phyloP scores from a whole-genome alignment of 2,797 vertebrate species.

The Odontamblyopus lacepedii region DNA sequence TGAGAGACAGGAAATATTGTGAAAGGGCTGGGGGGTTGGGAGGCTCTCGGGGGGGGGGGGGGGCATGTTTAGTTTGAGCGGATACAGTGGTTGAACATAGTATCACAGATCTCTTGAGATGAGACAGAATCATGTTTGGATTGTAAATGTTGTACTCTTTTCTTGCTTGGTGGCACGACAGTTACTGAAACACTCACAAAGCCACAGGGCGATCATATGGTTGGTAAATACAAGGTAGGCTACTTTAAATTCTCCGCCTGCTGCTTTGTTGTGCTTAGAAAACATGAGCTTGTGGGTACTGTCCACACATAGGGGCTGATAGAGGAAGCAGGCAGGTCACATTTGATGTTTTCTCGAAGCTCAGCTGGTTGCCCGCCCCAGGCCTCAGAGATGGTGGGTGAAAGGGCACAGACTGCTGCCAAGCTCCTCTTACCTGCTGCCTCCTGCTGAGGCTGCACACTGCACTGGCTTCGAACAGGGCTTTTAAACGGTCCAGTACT shows the following conservation, averaged over 20 bases:
- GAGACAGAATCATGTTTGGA: not conserved
- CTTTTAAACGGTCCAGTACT: slow-evolving; percentile 12
- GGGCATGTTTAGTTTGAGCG: slow-evolving; percentile 9
- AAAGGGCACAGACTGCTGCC: slow-evolving; percentile 50
- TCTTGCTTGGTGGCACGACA: not conserved
- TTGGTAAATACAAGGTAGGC: slow-evolving; percentile 18
- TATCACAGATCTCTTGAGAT: not conserved
- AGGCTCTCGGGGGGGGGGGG: not conserved
- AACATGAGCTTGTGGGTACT: slow-evolving; percentile 64
- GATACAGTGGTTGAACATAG: slow-evolving; percentile 10
- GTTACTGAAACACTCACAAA: not conserved
- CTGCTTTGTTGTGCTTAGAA: slow-evolving; percentile 58
- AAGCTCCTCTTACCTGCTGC: slow-evolving; percentile 31
- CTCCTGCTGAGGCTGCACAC: not conserved
- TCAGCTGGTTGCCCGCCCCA: slow-evolving; percentile 22
- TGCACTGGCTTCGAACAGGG: not conserved
- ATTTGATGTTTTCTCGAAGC: slow-evolving; percentile 38
- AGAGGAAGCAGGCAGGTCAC: slow-evolving; percentile 33
- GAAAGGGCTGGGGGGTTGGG: not conserved
- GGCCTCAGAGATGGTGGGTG: slow-evolving; percentile 39
- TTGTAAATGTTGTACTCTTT: not conserved
- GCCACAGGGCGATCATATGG: not conserved
- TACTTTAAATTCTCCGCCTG: slow-evolving; percentile 15
- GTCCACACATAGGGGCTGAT: slow-evolving; percentile 48
- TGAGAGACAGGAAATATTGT: slow-evolving; percentile 11